A percentile compares a stretch with the other conserved stretches of the same genome.
These are phyloP conservation scores for Gryon sp. DNA, from an alignment of 1,140 invertebrate species.

Conservation along the genomic window DNA sequence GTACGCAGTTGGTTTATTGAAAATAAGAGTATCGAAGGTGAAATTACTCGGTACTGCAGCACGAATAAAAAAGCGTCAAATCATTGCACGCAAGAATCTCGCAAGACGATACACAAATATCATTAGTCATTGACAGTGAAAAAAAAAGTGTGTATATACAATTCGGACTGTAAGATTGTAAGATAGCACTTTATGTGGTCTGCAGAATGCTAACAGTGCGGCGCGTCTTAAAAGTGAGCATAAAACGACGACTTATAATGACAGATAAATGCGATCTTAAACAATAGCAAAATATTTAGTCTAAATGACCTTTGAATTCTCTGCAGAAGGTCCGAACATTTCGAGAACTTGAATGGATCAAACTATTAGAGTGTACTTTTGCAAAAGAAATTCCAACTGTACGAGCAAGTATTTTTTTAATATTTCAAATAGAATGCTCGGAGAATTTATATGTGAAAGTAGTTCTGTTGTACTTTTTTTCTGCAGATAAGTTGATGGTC, in stretches of 20 bases:
- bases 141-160: slow-evolving; percentile 31
- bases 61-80: slow-evolving; percentile 39
- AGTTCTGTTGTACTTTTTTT: no score
- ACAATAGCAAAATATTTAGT: slow-evolving; percentile 34
- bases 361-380: no score
- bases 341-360: neutral
- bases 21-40: slow-evolving; percentile 12
- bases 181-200: slow-evolving; percentile 46
- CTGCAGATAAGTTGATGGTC: no score
- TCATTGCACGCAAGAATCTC: slow-evolving; percentile 24
- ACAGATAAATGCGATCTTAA: slow-evolving; percentile 35
- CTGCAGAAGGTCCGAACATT: slow-evolving; percentile 4
- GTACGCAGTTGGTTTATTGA: neutral
- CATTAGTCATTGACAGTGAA: slow-evolving; percentile 31
- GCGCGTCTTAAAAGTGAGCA: slow-evolving; percentile 28
- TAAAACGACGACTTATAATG: slow-evolving; percentile 39
- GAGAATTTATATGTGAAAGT: no score
- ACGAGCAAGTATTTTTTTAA: no score
- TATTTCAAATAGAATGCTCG: no score
- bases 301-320: slow-evolving; percentile 6
- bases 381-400: no score
- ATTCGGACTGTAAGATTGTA: slow-evolving; percentile 37
- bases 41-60: neutral
- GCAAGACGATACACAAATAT: slow-evolving; percentile 25
- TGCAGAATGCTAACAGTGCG: slow-evolving; percentile 23